Conservation (phyloP, 2,888 invertebrate genomes). For the Eupeodes luniger region DNA sequence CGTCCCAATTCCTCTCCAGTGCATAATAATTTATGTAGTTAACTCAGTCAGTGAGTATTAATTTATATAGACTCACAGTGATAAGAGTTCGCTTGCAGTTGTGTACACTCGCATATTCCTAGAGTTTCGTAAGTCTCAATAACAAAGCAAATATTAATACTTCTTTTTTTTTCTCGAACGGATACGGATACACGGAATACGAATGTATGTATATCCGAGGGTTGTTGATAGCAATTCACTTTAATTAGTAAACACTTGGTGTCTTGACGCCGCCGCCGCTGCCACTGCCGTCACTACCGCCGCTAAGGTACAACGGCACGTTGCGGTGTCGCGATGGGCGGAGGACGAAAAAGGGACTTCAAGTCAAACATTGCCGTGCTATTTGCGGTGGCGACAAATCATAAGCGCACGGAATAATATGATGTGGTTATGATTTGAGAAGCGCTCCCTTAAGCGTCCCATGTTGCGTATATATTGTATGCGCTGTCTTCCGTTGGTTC, state of each 20-base stretch:
- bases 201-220: conserved; percentile 27
- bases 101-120: neutral
- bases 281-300: neutral
- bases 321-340: neutral
- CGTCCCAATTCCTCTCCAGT: conserved; percentile 14
- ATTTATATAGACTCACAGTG: neutral
- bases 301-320: neutral
- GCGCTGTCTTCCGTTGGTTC: conserved; percentile 29
- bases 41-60: neutral
- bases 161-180: conserved; percentile 40
- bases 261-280: conserved; percentile 32
- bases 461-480: neutral
- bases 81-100: conserved; percentile 26
- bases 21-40: conserved; percentile 7
- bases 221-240: conserved; percentile 67
- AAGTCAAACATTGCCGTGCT: conserved; percentile 17
- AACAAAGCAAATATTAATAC: conserved; percentile 55
- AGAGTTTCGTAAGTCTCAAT: conserved; percentile 61
- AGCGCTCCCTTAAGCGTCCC: conserved; percentile 30
- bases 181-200: conserved; percentile 24
- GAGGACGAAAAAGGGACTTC: neutral
- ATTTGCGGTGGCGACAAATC: conserved; percentile 36
- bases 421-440: conserved; percentile 44
- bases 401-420: neutral
- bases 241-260: conserved; percentile 76